These are phyloP conservation scores for Dugesia japonica DNA, from an alignment of 2,888 invertebrate species.

Conservation along the genomic window DNA sequence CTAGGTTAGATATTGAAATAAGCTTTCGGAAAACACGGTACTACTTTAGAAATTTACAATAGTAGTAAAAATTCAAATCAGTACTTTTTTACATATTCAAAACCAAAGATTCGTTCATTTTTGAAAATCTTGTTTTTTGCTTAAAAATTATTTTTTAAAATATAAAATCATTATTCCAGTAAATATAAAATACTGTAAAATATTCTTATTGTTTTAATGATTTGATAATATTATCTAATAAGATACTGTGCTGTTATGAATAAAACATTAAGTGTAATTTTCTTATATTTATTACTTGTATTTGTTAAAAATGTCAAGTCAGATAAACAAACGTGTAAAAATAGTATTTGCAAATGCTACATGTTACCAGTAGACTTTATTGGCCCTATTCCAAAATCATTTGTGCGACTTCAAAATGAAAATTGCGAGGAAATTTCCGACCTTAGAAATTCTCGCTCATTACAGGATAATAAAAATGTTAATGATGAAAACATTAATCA, in stretches of 20 bases:
- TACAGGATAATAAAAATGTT: background rate
- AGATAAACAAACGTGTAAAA: background rate
- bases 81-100: too few relatives aligned
- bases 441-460: background rate
- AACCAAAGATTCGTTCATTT: too few relatives aligned
- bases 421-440: background rate
- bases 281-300: background rate
- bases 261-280: background rate
- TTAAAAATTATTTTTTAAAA: too few relatives aligned
- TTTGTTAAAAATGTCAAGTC: background rate
- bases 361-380: constrained; percentile 20
- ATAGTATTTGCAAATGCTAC: background rate
- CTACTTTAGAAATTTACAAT: too few relatives aligned
- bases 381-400: constrained; percentile 9
- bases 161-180: too few relatives aligned
- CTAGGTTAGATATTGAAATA: too few relatives aligned
- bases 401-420: background rate
- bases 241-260: background rate
- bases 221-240: background rate
- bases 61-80: too few relatives aligned
- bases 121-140: too few relatives aligned
- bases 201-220: background rate
- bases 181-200: too few relatives aligned
- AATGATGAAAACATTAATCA: background rate
- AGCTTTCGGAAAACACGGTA: too few relatives aligned